Base-by-base conservation (phyloP, 2,888 invertebrate genomes). In the Caenorhabditis virilis region DNA sequence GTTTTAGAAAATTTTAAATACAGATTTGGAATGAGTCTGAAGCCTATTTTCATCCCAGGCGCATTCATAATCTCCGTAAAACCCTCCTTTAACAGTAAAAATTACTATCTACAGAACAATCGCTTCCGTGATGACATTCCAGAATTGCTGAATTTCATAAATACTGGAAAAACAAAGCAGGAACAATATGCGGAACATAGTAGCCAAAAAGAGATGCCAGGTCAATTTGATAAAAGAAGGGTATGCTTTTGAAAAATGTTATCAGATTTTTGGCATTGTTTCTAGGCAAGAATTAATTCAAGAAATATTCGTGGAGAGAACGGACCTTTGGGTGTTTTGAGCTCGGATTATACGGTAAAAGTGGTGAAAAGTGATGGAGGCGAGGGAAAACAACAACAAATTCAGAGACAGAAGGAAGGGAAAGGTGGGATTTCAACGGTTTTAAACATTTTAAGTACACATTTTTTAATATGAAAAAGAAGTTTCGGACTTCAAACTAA, bases 271-370 rank as follows among this genome's bases (percentile, higher is more conserved):
- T 11, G 7, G 13, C 13, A 9, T 30, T 13, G 13, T 20, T 35
- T 61, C n/a, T 43, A 64, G 45, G 49, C 64, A 22, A 49, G 64
- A 6, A 38, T 76, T 20, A 72, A 57, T 39, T 54, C 62, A 13
- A 61, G 50, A 6, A 72, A 69, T 30, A 47, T 76, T n/a, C 57
- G 58, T 22, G 57, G 69, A 9, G 22, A 20, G 2, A 49, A 65
- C 9, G 76, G 76, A 4, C 74, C 76, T 9, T 59, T 76, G 2
- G 74, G 72, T 11, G 59, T 72, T 1, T 46, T 76, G 56, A 69
- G 71, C 27, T 55, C 48, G 1, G 73, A 71, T 43, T 76, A 76
- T 54, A 39, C 53, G 16, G 76, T 76, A 16, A 74, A 74, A 49
- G 70, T 72, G 7, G 56, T 67, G 39, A 62, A 62, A 33, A 58